Percentiles rank a stretch among this genome's conserved stretches.
phyloP scores from a whole-genome alignment of 2,113 vertebrate genomes.

The Varanus salvator region DNA sequence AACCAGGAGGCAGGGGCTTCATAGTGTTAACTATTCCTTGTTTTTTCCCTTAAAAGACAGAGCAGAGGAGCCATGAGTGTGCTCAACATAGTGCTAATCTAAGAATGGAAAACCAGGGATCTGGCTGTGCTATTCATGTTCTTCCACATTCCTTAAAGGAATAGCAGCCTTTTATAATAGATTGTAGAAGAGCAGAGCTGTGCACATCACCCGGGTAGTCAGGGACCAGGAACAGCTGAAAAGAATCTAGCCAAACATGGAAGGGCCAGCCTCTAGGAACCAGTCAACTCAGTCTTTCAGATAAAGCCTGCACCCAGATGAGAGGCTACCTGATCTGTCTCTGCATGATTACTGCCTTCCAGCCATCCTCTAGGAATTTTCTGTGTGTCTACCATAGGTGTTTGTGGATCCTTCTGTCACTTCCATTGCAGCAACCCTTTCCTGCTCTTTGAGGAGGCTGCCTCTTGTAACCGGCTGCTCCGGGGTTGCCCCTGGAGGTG shows the following conservation, averaged over 20 bases:
- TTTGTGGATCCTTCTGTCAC: neutral
- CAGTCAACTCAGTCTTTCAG: neutral
- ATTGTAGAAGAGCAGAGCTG: neutral
- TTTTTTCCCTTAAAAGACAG: neutral
- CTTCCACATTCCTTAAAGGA: neutral
- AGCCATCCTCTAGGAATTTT: neutral
- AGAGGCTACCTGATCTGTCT: neutral
- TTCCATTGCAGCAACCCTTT: neutral
- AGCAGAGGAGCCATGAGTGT: neutral
- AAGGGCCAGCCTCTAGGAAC: neutral
- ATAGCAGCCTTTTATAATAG: neutral
- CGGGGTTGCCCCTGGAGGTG: neutral
- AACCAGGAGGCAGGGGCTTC: too few species aligned
- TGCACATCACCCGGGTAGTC: neutral
- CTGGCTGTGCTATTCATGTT: neutral
- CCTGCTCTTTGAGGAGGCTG: neutral
- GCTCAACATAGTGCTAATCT: neutral
- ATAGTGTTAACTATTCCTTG: too few species aligned
- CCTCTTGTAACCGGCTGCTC: neutral
- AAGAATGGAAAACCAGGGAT: too few species aligned
- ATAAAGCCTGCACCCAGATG: neutral
- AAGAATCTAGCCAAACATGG: too few species aligned
- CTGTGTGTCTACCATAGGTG: neutral
- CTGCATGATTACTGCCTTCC: neutral
- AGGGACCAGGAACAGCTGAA: neutral